Conservation (phyloP, 64 coral and sea anemone species). For the Montipora cactus region DNA sequence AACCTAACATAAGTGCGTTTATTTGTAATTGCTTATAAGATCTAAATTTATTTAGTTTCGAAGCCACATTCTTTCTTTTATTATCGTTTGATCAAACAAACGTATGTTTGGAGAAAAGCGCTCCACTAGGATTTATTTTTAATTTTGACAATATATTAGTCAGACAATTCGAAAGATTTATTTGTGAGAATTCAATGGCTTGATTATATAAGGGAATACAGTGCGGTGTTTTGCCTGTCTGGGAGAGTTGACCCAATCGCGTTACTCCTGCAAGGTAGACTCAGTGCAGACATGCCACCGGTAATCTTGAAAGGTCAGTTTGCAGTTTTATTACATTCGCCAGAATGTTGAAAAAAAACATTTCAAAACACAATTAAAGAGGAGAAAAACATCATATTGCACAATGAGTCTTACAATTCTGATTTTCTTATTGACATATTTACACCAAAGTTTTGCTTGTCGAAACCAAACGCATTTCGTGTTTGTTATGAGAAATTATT, state of each 20-base stretch:
- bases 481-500: no score
- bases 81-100: not conserved
- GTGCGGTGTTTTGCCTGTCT: not conserved
- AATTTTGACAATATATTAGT: not conserved
- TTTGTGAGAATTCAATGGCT: no score
- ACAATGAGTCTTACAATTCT: no score
- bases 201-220: not conserved
- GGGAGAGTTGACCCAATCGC: not conserved
- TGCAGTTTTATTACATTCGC: not conserved
- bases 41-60: not conserved
- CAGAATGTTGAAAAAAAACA: not conserved
- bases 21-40: not conserved
- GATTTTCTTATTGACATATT: no score
- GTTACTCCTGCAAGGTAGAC: not conserved
- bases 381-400: no score
- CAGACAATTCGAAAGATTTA: no score
- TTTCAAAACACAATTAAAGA: no score
- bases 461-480: no score
- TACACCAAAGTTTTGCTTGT: no score
- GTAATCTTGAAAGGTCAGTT: not conserved
- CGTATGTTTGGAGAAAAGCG: not conserved
- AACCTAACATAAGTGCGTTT: conserved; percentile 1
- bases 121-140: not conserved
- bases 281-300: not conserved
- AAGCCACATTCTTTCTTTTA: not conserved